Base-by-base conservation (phyloP, 2,888 invertebrate species). In the Rhimphoctona megacephalus region DNA sequence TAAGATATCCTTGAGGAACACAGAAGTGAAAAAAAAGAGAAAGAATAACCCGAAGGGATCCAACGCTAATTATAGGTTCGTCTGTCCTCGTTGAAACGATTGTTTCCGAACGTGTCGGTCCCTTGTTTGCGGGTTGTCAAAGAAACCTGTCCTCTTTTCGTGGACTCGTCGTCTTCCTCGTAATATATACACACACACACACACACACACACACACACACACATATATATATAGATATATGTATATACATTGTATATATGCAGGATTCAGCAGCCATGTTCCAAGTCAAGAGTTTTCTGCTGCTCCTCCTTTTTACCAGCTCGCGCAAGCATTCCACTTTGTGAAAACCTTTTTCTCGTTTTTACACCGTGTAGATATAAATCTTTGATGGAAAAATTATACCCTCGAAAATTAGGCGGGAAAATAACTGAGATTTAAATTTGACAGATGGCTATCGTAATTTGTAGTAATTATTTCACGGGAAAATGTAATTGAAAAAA, bases 81-180 rank as follows among this genome's bases (percentile, higher is more conserved):
- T 89, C 90, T 89, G 88, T 89, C 87, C 86, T 89, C 80, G 85
- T 88, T 86, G 82, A 81, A 74, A 54, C 89, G 90, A 92, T 92
- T 92, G 92, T 92, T 92, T 90, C 84, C 88, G 88, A 88, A 90
- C 90, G 93, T 92, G 93, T 92, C 91, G 92, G 92, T 85, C 91
- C 89, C 92, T 91, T 92, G 92, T 93, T 92, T 92, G 92, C 91
- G 92, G 91, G 89, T 92, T 93, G 92, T 92, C 91, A 90, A 91
- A 91, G 89, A 86, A n/a, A 84, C 82, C 88, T 85, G 86, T 86
- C 87, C 69, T 86, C 78, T 85, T 89, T 86, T 76, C 86, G 85
- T 81, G 66, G 84, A 85, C 85, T 61, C 72, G 73, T 84, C 73
- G 77, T 67, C 87, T 25, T 49, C 66, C 69, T 66, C 66, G 22